Evolutionary conservation across 2,113 vertebrate species (phyloP).

Genomic region (Anthoscopus minutus): DNA sequence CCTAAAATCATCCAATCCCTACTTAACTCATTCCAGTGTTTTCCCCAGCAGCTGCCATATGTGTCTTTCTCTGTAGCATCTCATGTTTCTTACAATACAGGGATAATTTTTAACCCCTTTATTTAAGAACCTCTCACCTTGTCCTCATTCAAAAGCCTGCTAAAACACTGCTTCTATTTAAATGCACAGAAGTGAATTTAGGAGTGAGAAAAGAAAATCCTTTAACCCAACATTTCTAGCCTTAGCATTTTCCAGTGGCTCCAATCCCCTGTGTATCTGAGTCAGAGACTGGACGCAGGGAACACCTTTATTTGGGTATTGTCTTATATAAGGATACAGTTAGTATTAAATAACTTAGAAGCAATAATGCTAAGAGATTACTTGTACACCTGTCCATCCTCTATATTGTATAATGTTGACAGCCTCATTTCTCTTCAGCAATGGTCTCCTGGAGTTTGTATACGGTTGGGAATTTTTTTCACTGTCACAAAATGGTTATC

Average conservation of each 20-base stretch:
- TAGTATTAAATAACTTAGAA: background rate
- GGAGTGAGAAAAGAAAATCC: background rate
- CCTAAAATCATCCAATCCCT: background rate
- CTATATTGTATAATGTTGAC: background rate
- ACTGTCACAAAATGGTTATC: constrained; percentile 11
- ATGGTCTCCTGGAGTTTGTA: background rate
- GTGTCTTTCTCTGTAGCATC: background rate
- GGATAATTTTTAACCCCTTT: background rate
- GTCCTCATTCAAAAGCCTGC: background rate
- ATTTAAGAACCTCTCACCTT: background rate
- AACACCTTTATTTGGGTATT: background rate
- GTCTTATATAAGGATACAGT: background rate
- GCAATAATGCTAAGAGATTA: background rate
- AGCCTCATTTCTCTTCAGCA: background rate
- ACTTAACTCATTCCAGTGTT: background rate
- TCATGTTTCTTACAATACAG: background rate
- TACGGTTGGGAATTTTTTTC: background rate
- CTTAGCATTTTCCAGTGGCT: background rate
- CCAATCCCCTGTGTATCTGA: background rate
- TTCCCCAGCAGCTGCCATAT: background rate
- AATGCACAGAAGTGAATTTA: background rate
- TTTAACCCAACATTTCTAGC: background rate
- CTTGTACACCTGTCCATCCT: background rate
- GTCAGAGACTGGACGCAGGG: background rate
- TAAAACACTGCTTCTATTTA: background rate